A percentile compares a stretch with the other conserved stretches of the same genome.
phyloP scores from a whole-genome alignment of 2,797 vertebrate species.

The Erpetoichthys calabaricus region DNA sequence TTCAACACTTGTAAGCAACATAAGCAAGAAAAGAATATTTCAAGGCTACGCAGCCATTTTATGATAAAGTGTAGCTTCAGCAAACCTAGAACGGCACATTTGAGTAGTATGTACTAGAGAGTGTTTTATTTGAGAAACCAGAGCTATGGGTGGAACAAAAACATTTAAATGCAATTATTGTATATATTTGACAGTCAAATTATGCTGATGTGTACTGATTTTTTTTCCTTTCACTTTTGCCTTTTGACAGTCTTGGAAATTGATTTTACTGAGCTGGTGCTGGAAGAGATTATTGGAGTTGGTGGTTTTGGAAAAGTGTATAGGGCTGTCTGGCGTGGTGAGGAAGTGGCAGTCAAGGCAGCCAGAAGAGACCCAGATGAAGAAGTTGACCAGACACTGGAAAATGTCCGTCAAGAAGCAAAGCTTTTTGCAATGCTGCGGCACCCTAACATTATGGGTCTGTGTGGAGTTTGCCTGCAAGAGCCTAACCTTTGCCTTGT shows the following conservation, averaged over 20 bases:
- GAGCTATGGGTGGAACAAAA: no score
- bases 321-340: slow-evolving; percentile 73
- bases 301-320: slow-evolving; percentile 94
- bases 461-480: slow-evolving; percentile 78
- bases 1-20: no score
- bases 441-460: slow-evolving; percentile 88
- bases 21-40: no score
- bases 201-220: no score
- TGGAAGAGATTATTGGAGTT: slow-evolving; percentile 92
- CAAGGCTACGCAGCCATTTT: no score
- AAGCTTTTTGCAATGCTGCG: slow-evolving; percentile 91
- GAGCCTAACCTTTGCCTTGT: slow-evolving; percentile 90
- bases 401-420: slow-evolving; percentile 91
- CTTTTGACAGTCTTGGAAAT: slow-evolving; percentile 67
- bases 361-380: slow-evolving; percentile 87
- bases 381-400: slow-evolving; percentile 77
- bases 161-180: no score
- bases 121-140: no score
- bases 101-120: no score
- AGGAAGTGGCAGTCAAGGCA: slow-evolving; percentile 89
- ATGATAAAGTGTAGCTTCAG: no score
- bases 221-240: slow-evolving; percentile 12
- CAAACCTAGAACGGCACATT: no score
- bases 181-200: no score
- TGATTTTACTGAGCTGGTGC: slow-evolving; percentile 74